Percentiles rank a stretch among this genome's conserved stretches.
phyloP scores from a whole-genome alignment of 2,888 invertebrate genomes.

The Spatulosminthurus flaviceps region DNA sequence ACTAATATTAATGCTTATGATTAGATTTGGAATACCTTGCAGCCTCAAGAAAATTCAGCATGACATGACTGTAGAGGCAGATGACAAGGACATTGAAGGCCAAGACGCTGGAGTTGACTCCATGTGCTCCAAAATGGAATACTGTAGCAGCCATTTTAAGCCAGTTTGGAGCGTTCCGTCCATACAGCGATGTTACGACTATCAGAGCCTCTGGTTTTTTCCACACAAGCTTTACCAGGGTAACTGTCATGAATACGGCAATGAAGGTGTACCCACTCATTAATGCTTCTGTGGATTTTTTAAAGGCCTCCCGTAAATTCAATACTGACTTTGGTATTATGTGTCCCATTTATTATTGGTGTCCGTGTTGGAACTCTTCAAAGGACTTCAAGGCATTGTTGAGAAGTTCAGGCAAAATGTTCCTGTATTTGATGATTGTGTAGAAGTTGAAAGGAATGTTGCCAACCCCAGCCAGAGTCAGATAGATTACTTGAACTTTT shows the following conservation, averaged over 20 bases:
- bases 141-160: not conserved
- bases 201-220: not conserved
- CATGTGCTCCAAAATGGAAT: not conserved
- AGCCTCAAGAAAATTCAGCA: not conserved
- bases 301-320: not conserved
- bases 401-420: not conserved
- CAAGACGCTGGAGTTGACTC: not conserved
- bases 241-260: not conserved
- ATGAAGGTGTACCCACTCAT: not conserved
- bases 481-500: not conserved
- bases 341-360: too few relatives aligned
- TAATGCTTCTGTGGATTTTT: not conserved
- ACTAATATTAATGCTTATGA: not conserved
- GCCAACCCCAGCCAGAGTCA: not conserved
- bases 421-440: not conserved
- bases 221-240: not conserved
- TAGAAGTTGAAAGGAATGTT: not conserved
- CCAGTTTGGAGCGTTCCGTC: not conserved
- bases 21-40: not conserved
- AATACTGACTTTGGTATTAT: too few relatives aligned
- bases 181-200: not conserved
- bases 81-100: not conserved
- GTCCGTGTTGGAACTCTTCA: not conserved
- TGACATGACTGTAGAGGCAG: not conserved
- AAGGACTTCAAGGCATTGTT: not conserved